Evolutionary conservation across 2,113 vertebrate species (phyloP).

Genomic region (Numida meleagris): DNA sequence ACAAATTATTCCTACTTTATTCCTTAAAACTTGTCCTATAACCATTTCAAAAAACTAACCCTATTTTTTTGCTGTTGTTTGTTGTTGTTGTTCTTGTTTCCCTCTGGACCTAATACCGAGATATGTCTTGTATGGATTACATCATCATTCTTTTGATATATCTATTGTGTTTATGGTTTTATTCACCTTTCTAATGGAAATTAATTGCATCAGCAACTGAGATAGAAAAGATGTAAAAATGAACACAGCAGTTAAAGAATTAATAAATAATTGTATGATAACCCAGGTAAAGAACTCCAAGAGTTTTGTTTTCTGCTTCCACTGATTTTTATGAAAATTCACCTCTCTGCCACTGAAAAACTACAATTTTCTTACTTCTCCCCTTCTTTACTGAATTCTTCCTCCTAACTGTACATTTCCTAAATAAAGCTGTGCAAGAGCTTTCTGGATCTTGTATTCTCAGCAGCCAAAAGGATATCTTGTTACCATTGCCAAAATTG

Average conservation of each 20-base stretch:
- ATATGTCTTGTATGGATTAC: not conserved
- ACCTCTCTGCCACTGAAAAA: not conserved
- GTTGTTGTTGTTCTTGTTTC: not conserved
- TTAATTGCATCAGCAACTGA: not conserved
- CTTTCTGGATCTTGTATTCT: not conserved
- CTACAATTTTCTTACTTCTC: fast-evolving
- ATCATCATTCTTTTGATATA: not conserved
- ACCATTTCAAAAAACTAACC: not conserved
- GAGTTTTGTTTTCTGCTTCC: fast-evolving
- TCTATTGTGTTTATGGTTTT: not conserved
- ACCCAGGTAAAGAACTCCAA: not conserved
- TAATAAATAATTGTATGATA: not conserved
- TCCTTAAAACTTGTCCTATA: not conserved
- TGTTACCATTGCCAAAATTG: not conserved
- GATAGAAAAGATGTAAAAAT: not conserved
- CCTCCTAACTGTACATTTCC: not conserved
- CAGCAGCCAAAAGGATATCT: not conserved
- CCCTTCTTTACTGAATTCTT: not conserved
- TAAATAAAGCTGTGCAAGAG: not conserved
- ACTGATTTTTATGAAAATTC: not conserved
- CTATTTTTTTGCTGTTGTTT: not conserved
- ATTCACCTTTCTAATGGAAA: not conserved
- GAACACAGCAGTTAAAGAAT: fast-evolving
- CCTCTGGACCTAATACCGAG: not conserved
- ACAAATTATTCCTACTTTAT: not conserved